Evolutionary conservation across 2,888 invertebrate species (phyloP).

Genomic region (Rotaria sp.): DNA sequence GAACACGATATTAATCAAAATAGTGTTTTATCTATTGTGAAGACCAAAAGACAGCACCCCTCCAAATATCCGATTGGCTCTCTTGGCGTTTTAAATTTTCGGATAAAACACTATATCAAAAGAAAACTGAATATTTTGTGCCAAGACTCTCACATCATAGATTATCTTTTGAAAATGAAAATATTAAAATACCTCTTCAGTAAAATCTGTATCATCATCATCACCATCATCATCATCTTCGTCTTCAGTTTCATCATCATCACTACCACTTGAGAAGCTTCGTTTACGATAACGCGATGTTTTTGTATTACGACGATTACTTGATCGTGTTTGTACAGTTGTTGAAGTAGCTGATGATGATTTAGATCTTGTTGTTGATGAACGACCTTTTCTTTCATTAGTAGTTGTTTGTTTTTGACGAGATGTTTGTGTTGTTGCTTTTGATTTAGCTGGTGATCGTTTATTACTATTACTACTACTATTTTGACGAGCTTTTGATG

Average conservation of each 20-base stretch:
- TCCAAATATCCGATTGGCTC: too few species aligned
- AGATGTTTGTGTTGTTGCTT: not conserved
- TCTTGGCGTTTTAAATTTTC: too few species aligned
- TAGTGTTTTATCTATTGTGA: too few species aligned
- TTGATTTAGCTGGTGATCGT: not conserved
- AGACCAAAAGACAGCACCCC: too few species aligned
- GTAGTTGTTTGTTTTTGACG: conserved; percentile 11
- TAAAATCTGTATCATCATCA: not conserved
- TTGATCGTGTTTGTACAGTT: not conserved
- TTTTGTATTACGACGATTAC: not conserved
- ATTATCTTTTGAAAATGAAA: too few species aligned
- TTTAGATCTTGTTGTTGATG: conserved; percentile 2
- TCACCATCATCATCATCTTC: not conserved
- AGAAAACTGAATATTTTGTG: too few species aligned
- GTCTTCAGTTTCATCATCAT: not conserved
- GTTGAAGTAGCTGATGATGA: not conserved
- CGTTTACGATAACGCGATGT: not conserved
- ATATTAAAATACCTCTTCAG: not conserved
- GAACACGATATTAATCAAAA: too few species aligned
- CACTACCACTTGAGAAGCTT: not conserved
- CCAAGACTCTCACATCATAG: too few species aligned
- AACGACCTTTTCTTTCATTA: not conserved
- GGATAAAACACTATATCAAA: too few species aligned
- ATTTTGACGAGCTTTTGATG: not conserved
- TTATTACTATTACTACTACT: not conserved